These are phyloP conservation scores for Hylia prasina DNA, from an alignment of 2,113 vertebrate genomes.

Conservation along the genomic window DNA sequence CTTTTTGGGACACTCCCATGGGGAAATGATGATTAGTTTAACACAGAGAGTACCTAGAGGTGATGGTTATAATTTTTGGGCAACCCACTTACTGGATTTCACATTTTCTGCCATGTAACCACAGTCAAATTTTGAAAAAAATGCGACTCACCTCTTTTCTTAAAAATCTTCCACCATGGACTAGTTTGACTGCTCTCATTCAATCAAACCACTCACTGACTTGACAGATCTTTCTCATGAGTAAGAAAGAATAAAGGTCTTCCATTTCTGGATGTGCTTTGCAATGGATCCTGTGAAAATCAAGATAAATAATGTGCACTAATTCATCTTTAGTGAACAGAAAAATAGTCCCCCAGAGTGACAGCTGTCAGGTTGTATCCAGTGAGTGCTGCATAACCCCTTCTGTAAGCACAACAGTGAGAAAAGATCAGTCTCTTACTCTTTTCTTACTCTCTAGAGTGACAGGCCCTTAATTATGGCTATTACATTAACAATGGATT, in stretches of 20 bases:
- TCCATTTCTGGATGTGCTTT: background rate
- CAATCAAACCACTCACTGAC: background rate
- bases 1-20: background rate
- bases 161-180: background rate
- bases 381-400: background rate
- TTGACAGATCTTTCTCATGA: background rate
- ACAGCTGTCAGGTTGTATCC: background rate
- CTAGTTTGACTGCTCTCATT: background rate
- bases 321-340: background rate
- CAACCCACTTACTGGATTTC: background rate
- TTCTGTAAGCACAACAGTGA: background rate
- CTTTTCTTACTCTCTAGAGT: background rate
- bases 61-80: background rate
- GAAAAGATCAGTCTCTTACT: background rate
- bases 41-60: background rate
- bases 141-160: background rate
- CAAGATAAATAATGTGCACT: background rate
- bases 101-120: background rate
- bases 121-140: background rate
- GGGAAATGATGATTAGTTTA: background rate
- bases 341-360: background rate
- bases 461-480: background rate
- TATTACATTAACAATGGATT: background rate
- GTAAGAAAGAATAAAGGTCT: background rate
- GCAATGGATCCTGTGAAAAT: background rate